Percentiles rank a stretch among this genome's conserved stretches.
phyloP scores from a whole-genome alignment of 2,797 vertebrate species.

The Chaetodon trifasciatus region DNA sequence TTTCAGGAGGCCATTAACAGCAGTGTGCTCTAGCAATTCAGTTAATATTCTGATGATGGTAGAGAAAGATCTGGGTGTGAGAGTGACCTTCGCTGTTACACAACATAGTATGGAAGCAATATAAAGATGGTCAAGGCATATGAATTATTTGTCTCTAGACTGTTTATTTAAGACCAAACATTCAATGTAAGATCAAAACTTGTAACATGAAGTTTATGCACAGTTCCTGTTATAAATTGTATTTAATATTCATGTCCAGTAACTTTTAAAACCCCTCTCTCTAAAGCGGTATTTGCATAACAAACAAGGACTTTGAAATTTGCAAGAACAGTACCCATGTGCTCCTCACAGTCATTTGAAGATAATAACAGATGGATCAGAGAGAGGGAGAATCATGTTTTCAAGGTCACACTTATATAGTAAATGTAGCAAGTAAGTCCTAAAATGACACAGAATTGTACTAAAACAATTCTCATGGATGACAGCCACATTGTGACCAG shows the following conservation, averaged over 20 bases:
- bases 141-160: not conserved
- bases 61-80: not conserved
- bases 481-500: not conserved
- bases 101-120: not conserved
- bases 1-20: not conserved
- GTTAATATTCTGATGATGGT: not conserved
- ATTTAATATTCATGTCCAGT: accelerated
- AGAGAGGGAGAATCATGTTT: not conserved
- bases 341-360: not conserved
- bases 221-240: not conserved
- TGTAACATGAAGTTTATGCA: not conserved
- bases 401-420: not conserved
- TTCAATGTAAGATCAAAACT: not conserved
- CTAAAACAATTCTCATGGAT: not conserved
- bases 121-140: not conserved
- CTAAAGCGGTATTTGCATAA: not conserved
- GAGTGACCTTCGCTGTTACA: not conserved
- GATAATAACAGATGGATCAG: not conserved
- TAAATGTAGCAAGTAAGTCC: not conserved
- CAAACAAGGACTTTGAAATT: not conserved
- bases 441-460: not conserved
- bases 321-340: not conserved
- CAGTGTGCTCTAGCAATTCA: not conserved
- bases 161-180: not conserved
- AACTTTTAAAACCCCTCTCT: not conserved